Evolutionary conservation across 2,113 vertebrate species (phyloP), one percentile per base, ranked within the genome.

Genomic region (Cyanistes caeruleus): DNA sequence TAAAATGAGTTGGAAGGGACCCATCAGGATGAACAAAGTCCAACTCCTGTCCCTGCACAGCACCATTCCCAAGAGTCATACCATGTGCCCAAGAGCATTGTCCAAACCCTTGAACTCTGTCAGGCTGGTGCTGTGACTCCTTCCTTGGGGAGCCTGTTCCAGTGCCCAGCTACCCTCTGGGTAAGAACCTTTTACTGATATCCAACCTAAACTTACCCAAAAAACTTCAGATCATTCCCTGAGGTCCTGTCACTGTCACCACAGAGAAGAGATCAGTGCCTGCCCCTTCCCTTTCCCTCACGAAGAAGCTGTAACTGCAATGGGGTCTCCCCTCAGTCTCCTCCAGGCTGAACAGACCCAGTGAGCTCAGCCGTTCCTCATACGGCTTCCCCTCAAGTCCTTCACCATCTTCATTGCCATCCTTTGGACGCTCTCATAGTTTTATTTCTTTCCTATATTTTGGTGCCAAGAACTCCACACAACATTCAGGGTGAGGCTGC

Each of bases 361-460:
- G 11, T 22, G 17, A 1, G 2, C 27, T 68, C 53, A 68, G 62
- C 31, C 1, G 1, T 9, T 37, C 14, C 37, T 5, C 3, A 15
- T 2, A 27, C 0, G 0, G 13, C 9, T 68, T 77, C 22, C 9
- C 1, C 2, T 44, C 31, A 33, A 59, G 9, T 6, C 37, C 9
- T 69, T 77, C 27, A 52, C 18, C 11, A 18, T 8, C 11, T 59
- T 44, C 2, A 1, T 33, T 68, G 3, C 31, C 9, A 1, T 37
- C 22, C 21, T 68, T 6, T 31, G 27, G 27, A 18, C 18, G 22
- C 5, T 59, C 16, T 58, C 10, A 37, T 2, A 44, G 37, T 52
- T 59, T 18, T 59, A 12, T 27, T 1, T 44, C 11, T 27, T 48
- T 77, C 9, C 20, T 3, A 7, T 33, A 8, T 39, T 37, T 3